A percentile compares a stretch with the other conserved stretches of the same genome.
phyloP scores from a whole-genome alignment of 2,113 vertebrate species.

The Rhodinocichla rosea region DNA sequence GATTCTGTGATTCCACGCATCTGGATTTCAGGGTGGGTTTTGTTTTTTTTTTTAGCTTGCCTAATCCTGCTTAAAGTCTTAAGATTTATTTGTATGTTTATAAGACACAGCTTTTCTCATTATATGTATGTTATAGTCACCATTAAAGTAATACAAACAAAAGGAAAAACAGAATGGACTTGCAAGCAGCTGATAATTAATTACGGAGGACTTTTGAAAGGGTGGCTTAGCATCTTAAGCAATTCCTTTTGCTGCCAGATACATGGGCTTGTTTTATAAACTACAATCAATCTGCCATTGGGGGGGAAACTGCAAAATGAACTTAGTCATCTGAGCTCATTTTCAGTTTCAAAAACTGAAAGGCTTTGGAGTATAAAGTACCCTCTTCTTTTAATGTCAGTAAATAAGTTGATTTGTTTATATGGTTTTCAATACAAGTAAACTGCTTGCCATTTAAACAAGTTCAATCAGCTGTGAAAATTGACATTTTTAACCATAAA shows the following conservation, averaged over 20 bases:
- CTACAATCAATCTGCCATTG: slow-evolving; percentile 51
- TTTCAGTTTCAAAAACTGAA: slow-evolving; percentile 40
- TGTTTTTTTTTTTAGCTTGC: not conserved
- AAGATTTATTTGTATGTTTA: slow-evolving; percentile 58
- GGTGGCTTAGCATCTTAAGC: slow-evolving; percentile 44
- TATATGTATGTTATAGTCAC: slow-evolving; percentile 11
- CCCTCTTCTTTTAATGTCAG: slow-evolving; percentile 52
- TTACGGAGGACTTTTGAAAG: slow-evolving; percentile 50
- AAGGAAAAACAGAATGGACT: slow-evolving; percentile 44
- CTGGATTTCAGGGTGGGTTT: slow-evolving; percentile 33
- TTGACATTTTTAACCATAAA: slow-evolving; percentile 70
- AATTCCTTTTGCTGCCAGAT: slow-evolving; percentile 59
- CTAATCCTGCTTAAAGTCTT: slow-evolving; percentile 54
- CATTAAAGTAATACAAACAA: slow-evolving; percentile 43
- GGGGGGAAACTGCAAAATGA: slow-evolving; percentile 19
- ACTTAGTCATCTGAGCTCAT: slow-evolving; percentile 46
- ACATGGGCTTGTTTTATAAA: slow-evolving; percentile 55
- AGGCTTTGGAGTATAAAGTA: slow-evolving; percentile 34
- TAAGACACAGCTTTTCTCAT: slow-evolving; percentile 40
- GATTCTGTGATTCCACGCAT: slow-evolving; percentile 38
- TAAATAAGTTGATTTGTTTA: slow-evolving; percentile 71
- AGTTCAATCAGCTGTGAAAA: slow-evolving; percentile 70
- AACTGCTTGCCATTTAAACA: slow-evolving; percentile 67
- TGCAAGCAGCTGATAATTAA: slow-evolving; percentile 56
- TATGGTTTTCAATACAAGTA: slow-evolving; percentile 59